These are phyloP conservation scores for Disparrhopalites patrizii DNA, from an alignment of 2,888 invertebrate genomes.

Conservation along the genomic window DNA sequence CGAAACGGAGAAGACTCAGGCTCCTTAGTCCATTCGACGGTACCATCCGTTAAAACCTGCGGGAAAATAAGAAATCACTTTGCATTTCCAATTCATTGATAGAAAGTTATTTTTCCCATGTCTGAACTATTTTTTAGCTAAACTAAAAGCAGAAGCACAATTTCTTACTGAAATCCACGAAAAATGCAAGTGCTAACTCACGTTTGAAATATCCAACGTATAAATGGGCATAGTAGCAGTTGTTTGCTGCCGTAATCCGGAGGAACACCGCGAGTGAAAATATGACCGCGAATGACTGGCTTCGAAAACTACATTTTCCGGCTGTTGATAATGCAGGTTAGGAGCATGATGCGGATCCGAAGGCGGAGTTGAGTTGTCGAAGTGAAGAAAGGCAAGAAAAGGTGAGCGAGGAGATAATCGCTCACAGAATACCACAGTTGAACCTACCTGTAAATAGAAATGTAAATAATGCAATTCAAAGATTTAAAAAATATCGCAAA, in stretches of 20 bases:
- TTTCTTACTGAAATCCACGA: too few species aligned
- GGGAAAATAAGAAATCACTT: too few species aligned
- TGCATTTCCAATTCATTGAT: too few species aligned
- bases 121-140: too few species aligned
- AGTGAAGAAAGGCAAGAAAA: slow-evolving; percentile 46
- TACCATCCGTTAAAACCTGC: slow-evolving; percentile 38
- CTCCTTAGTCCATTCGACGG: slow-evolving; percentile 50
- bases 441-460: slow-evolving; percentile 36
- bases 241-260: slow-evolving; percentile 33
- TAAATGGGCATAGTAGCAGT: slow-evolving; percentile 44
- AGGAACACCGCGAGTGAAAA: slow-evolving; percentile 42
- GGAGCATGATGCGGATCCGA: slow-evolving; percentile 16
- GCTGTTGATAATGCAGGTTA: slow-evolving; percentile 29
- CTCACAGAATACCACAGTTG: slow-evolving; percentile 43
- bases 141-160: too few species aligned
- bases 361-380: slow-evolving; percentile 30
- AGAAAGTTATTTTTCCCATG: too few species aligned
- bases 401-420: slow-evolving; percentile 44
- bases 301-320: slow-evolving; percentile 42
- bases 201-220: slow-evolving; percentile 44
- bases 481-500: not conserved
- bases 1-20: slow-evolving; percentile 59
- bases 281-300: slow-evolving; percentile 32
- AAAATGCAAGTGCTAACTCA: slow-evolving; percentile 12
- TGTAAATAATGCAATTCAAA: too few species aligned